Conservation (phyloP, 2,797 vertebrate genomes). For the Schizopygopsis malacanthus region DNA sequence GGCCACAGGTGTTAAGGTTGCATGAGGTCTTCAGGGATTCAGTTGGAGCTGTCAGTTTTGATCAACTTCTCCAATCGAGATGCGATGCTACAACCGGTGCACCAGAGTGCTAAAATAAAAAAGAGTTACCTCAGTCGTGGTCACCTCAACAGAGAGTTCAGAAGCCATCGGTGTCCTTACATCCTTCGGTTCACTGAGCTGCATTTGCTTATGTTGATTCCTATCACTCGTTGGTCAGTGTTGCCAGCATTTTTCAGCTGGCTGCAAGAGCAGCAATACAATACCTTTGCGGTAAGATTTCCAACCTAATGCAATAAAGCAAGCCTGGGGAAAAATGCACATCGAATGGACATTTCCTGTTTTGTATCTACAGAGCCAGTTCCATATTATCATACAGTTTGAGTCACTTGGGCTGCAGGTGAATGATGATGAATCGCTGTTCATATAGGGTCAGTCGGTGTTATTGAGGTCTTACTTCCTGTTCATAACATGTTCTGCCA, state of each 20-base stretch:
- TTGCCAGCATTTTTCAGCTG: not conserved
- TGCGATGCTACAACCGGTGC: conserved; percentile 4
- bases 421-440: conserved; percentile 32
- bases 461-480: conserved; percentile 40
- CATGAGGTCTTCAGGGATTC: conserved; percentile 36
- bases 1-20: conserved; percentile 50
- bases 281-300: not conserved
- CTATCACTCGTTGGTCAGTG: not conserved
- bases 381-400: conserved; percentile 15
- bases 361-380: not conserved
- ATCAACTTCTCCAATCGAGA: conserved; percentile 35
- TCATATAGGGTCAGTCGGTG: conserved; percentile 23
- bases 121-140: conserved; percentile 12
- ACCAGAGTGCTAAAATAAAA: conserved; percentile 27
- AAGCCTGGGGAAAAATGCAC: not conserved
- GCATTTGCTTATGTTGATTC: not conserved
- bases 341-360: conserved; percentile 4
- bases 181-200: not conserved
- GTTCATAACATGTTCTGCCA: conserved; percentile 36
- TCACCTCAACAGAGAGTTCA: conserved; percentile 36
- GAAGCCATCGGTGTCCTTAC: conserved; percentile 8
- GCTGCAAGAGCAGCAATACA: not conserved
- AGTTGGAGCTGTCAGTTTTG: conserved; percentile 43
- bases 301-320: not conserved
- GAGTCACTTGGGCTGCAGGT: conserved; percentile 15